phyloP scores from a whole-genome alignment of 92 coral and sea anemone genomes.

The Virgularia gustaviana region DNA sequence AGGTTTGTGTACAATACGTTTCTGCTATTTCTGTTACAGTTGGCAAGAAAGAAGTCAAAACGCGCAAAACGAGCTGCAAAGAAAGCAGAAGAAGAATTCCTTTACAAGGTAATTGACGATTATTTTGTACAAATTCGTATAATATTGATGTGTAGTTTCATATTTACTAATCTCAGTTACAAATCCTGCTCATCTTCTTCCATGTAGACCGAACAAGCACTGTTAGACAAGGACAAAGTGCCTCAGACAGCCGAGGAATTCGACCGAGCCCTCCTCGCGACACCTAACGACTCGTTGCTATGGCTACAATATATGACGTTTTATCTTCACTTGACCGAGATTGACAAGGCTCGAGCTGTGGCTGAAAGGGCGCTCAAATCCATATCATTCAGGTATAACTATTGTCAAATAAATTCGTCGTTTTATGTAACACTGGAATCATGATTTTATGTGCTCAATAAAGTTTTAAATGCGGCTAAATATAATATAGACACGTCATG shows the following conservation, averaged over 20 bases:
- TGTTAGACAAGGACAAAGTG: conserved; percentile 73
- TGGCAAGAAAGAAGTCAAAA: conserved; percentile 72
- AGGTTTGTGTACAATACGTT: background rate
- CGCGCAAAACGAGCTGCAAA: conserved; percentile 87
- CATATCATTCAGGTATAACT: conserved; percentile 83
- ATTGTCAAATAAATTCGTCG: too few relatives aligned
- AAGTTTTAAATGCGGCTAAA: background rate
- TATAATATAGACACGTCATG: too few relatives aligned
- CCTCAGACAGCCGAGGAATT: conserved; percentile 97
- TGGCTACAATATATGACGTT: conserved; percentile 99
- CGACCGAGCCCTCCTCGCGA: conserved; percentile 78
- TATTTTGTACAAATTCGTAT: background rate
- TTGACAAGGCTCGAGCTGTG: conserved; percentile 89
- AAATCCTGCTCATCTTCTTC: background rate
- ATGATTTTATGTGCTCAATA: too few relatives aligned
- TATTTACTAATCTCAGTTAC: background rate
- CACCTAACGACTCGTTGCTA: conserved; percentile 86
- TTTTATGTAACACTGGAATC: too few relatives aligned
- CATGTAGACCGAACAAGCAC: conserved; percentile 97
- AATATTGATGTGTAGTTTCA: background rate
- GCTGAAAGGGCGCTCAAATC: conserved; percentile 95
- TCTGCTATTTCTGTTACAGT: conserved; percentile 30
- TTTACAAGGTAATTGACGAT: conserved; percentile 63
- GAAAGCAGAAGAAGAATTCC: conserved; percentile 83
- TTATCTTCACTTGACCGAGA: conserved; percentile 85